phyloP scores from a whole-genome alignment of 1,140 invertebrate species.

The Drosophila seguyi region DNA sequence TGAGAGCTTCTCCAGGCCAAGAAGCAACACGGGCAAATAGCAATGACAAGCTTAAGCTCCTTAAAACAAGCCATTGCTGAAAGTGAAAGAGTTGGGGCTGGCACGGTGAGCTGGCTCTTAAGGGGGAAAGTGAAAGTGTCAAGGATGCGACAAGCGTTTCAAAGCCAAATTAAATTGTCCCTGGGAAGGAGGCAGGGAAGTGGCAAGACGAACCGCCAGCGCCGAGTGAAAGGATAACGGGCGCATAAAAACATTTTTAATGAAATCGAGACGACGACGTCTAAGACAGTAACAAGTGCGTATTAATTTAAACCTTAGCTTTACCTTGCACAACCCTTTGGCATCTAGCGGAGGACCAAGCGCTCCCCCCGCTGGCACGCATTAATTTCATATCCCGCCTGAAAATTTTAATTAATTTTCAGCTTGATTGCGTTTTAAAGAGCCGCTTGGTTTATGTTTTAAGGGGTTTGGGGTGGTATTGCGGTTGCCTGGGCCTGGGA shows the following conservation, averaged over 20 bases:
- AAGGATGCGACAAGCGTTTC: slow-evolving; percentile 78
- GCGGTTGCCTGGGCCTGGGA: slow-evolving; percentile 53
- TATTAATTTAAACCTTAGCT: slow-evolving; percentile 75
- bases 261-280: slow-evolving; percentile 82
- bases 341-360: background rate
- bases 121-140: slow-evolving; percentile 74
- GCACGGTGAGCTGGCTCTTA: background rate
- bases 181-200: slow-evolving; percentile 37
- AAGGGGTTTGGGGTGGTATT: slow-evolving; percentile 16
- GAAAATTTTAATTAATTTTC: slow-evolving; percentile 85
- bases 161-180: slow-evolving; percentile 80
- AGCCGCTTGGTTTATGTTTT: slow-evolving; percentile 69
- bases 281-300: slow-evolving; percentile 79
- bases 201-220: slow-evolving; percentile 9
- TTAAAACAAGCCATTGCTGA: slow-evolving; percentile 73
- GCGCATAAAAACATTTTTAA: slow-evolving; percentile 82
- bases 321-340: slow-evolving; percentile 30
- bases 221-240: slow-evolving; percentile 74
- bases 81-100: slow-evolving; percentile 3
- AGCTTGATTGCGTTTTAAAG: slow-evolving; percentile 85
- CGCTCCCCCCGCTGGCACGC: slow-evolving; percentile 46
- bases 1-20: slow-evolving; percentile 64
- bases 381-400: slow-evolving; percentile 81
- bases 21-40: slow-evolving; percentile 37
- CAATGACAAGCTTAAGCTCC: slow-evolving; percentile 82